Base-by-base conservation (phyloP, 2,797 vertebrate species). In the Scomberomorus guttatus region DNA sequence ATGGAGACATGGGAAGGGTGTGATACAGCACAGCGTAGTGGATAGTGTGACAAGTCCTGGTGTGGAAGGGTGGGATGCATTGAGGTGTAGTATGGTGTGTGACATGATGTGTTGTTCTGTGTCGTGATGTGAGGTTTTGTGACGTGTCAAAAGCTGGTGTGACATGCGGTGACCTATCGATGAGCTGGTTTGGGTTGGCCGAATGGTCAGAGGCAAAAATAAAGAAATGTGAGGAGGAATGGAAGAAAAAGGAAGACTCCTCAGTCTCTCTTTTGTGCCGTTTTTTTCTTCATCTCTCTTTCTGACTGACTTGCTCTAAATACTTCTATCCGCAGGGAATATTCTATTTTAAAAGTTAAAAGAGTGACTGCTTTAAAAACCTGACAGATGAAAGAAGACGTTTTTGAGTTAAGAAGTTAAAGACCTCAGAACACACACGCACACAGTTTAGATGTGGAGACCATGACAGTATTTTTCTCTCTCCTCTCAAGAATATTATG, bases 271-370 rank as follows among this genome's bases (percentile, higher is more conserved):
- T 32, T 12, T 50, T 51, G 10, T 29, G 9, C 32, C 34, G 46
- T 18, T 65, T 14, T 51, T 65, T 51, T n/a, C 18, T 44, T 51
- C 48, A 34, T 61, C 37, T 65, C 20, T 44, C 56, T 74, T 66
- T 82, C 58, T 75, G 46, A 48, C 44, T 20, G 59, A 66, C 61
- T 60, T 39, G 52, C 34, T 79, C 62, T 48, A 77, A 34, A 67
- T 66, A 51, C 42, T 73, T 72, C 11, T n/a, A 75, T 81, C 83
- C 60, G 71, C 44, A 42, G 67, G 71, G 75, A 86, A 44, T 70
- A 52, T 80, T 79, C 14, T 77, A 11, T 78, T 86, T 85, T 66
- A 72, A 44, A 67, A 55, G 25, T 29, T 66, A 58, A 79, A 79
- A 72, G 62, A 75, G 24, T 17, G 56, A 44, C n/a, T 20, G 14